These are phyloP conservation scores for Phlogophora meticulosa DNA, from an alignment of 2,888 invertebrate species.

Conservation along the genomic window DNA sequence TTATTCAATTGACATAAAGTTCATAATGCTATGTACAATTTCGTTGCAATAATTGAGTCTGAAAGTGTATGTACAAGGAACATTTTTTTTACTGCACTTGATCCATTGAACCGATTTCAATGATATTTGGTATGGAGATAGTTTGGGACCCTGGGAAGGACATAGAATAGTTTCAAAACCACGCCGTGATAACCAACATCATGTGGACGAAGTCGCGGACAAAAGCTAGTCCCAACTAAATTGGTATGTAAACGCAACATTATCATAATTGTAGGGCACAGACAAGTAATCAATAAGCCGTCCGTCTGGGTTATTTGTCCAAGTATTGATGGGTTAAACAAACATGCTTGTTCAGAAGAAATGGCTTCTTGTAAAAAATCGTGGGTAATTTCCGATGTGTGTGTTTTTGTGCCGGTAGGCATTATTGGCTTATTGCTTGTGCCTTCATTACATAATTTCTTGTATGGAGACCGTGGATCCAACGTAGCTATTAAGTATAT, in stretches of 20 bases:
- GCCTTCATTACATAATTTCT: constrained; percentile 21
- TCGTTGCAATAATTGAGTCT: too few species aligned
- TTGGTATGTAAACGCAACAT: constrained; percentile 82
- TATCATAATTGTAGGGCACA: constrained; percentile 78
- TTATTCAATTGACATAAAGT: too few species aligned
- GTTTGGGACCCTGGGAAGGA: too few species aligned
- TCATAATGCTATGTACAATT: too few species aligned
- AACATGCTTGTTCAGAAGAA: constrained; percentile 69
- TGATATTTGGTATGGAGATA: too few species aligned
- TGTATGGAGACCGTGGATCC: neutral
- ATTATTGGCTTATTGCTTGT: constrained; percentile 36
- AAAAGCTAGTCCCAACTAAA: constrained; percentile 75
- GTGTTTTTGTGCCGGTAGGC: constrained; percentile 51
- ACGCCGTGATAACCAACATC: too few species aligned
- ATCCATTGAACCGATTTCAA: too few species aligned
- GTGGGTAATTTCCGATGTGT: constrained; percentile 43
- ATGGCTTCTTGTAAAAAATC: constrained; percentile 49
- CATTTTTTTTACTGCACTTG: too few species aligned
- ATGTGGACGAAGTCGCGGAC: too few species aligned
- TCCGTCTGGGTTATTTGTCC: constrained; percentile 70
- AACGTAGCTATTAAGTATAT: constrained; percentile 18
- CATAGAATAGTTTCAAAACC: too few species aligned
- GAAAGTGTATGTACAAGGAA: too few species aligned
- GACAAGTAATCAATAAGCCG: constrained; percentile 71
- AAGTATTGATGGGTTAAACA: constrained; percentile 77